Base-by-base conservation (phyloP, 2,797 vertebrate genomes). In the Mus caroli region DNA sequence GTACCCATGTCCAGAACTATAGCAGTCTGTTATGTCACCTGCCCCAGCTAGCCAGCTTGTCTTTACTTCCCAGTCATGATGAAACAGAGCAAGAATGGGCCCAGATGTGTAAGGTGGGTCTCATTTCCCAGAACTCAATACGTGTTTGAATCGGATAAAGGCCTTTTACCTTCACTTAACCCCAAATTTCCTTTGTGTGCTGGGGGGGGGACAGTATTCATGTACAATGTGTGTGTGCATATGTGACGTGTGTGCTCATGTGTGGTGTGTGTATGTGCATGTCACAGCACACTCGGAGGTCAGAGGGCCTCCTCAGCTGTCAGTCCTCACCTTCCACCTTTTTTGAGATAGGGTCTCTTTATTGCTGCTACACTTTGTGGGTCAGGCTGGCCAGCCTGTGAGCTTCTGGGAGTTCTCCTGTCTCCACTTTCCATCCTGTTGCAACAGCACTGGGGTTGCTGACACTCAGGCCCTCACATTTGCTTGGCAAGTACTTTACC, bases 51-150 rank as follows among this genome's bases (percentile, higher is more conserved):
- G 64, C 84, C 71, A 69, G 54, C 54, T 84, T 96, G 6, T 95
- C 94, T 97, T 80, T 90, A 92, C 62, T 88, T 90, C 13, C 88
- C 84, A 64, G 67, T 83, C 43, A 71, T 95, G 62, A 89, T 73
- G 75, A 91, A 94, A 62, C 26, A 96, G 58, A 90, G 40, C 77
- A 80, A 77, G 75, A 52, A 58, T 87, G 62, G 56, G 40, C 43
- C 75, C 52, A 83, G 31, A 86, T 12, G 12, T 80, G 60, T 54
- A 77, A 85, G 37, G 52, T 83, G 43, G 52, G 50, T 60, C 67
- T 90, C 50, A 54, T 52, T 52, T 40, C 56, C 62, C 52, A 46
- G 87, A 97, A 79, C 24, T 77, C 78, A 87, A 31, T 62, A 73
- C 15, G 50, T 52, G 26, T 84, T 92, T 93, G 40, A 89, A 79